Evolutionary conservation across 2,888 invertebrate genomes (phyloP), one percentile per base, ranked within the genome.

Genomic region (Temnothorax unifasciatus): DNA sequence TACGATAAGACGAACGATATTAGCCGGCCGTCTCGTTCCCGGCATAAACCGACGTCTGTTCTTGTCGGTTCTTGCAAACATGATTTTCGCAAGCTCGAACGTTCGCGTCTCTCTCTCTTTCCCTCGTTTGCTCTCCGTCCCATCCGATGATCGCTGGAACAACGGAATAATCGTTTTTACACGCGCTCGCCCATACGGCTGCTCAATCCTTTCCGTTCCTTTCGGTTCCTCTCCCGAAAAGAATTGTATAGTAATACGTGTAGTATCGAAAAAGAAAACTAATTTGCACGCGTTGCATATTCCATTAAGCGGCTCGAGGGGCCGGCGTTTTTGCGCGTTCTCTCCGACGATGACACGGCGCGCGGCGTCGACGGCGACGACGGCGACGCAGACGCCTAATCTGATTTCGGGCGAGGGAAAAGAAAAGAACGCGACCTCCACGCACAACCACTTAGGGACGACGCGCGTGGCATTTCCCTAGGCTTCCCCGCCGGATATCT

Each of bases 401-500:
- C 77, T 79, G 59, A 57, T 66, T 54, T 44, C 66, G 68, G n/a
- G 18, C 25, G 57, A 41, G 25, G 41, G 44, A 59, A 64, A 59
- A 44, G 21, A 21, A 52, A 75, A 77, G 79, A 18, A 47, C 47
- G 54, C 34, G 44, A 34, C 63, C 38, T 54, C 57, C 77, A 76
- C 41, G 50, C 50, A 50, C 61, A 54, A 21, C 29, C 77, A 77
- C 69, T 77, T 77, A 77, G 69, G 69, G 57, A 54, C 54, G 34
- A 57, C 66, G 66, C 87, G 74, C 82, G 75, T 25, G 82, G 63
- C 63, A 68, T 73, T 76, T 73, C 66, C 74, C 73, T 38, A 47
- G n/a, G 61, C 61, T 75, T 66, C 82, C 69, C 54, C 18, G 29
- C 50, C 47, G 83, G 47, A 86, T 89, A 88, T 88, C 75, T 64